Conservation (phyloP, 2,888 invertebrate species). For the Pimpla rufipes region DNA sequence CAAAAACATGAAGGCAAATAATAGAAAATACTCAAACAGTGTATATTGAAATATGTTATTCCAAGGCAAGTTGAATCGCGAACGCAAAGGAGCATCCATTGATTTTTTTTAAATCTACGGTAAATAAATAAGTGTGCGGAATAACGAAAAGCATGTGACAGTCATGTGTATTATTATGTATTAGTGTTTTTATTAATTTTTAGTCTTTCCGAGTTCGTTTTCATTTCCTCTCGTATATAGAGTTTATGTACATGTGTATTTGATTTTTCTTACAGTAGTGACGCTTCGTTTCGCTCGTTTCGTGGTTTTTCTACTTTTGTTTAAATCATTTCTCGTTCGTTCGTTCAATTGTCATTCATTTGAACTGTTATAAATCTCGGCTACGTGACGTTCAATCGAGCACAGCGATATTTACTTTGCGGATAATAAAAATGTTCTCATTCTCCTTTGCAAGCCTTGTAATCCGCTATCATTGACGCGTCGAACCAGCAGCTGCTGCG, state of each 20-base stretch:
- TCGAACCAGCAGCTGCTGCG: conserved; percentile 5
- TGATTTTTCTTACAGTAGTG: conserved; percentile 70
- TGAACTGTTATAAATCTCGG: conserved; percentile 42
- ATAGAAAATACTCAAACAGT: background rate
- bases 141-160: conserved; percentile 50
- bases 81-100: background rate
- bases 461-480: conserved; percentile 9
- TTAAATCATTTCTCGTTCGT: conserved; percentile 26
- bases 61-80: background rate
- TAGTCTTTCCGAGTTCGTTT: conserved; percentile 61
- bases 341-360: conserved; percentile 36
- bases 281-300: conserved; percentile 55
- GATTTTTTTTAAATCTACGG: background rate
- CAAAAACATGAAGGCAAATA: background rate
- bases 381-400: conserved; percentile 19
- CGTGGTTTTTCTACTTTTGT: conserved; percentile 27
- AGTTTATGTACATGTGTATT: conserved; percentile 71
- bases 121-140: conserved; percentile 42
- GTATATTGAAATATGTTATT: conserved; percentile 1
- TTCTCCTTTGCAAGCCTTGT: background rate
- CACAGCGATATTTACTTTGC: conserved; percentile 23
- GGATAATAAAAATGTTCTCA: conserved; percentile 1
- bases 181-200: conserved; percentile 66
- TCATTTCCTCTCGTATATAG: conserved; percentile 61
- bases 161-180: conserved; percentile 67